Evolutionary conservation across 1,140 invertebrate species (phyloP).

Genomic region (Procambarus clarkii): DNA sequence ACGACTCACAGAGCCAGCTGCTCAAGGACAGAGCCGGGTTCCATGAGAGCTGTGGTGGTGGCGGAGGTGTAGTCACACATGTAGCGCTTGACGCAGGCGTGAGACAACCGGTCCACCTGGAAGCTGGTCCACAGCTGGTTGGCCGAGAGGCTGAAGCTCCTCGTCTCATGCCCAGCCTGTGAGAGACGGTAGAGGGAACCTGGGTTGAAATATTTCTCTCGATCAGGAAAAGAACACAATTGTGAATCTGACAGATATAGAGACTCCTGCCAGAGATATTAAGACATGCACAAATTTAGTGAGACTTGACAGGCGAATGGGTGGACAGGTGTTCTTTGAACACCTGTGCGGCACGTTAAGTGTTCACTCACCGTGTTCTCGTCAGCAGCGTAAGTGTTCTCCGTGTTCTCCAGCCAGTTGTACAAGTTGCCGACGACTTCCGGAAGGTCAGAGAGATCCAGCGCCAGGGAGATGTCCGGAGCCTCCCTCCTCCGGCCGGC

Average conservation of each 20-base stretch:
- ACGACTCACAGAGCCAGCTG: slow-evolving; percentile 40
- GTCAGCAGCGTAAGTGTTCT: slow-evolving; percentile 3
- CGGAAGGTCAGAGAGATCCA: slow-evolving; percentile 52
- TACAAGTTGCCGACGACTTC: slow-evolving; percentile 48
- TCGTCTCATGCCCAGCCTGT: no score
- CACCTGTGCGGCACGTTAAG: background rate
- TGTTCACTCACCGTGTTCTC: background rate
- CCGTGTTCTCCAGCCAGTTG: slow-evolving; percentile 45
- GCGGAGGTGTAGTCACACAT: slow-evolving; percentile 22
- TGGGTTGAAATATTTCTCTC: no score
- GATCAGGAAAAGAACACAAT: no score
- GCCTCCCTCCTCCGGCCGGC: slow-evolving; percentile 9
- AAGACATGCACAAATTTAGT: no score
- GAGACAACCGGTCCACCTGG: slow-evolving; percentile 44
- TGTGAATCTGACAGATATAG: no score
- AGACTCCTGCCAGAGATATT: no score
- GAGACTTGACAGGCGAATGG: no score
- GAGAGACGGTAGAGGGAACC: no score
- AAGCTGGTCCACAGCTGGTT: slow-evolving; percentile 54
- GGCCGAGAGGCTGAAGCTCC: background rate
- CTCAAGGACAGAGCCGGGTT: background rate
- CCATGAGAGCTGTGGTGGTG: background rate
- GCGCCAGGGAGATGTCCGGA: slow-evolving; percentile 36
- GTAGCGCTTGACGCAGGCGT: slow-evolving; percentile 34
- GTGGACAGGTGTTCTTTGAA: no score